Percentiles rank a stretch among this genome's conserved stretches.
Conservation (phyloP, 2,797 vertebrate genomes). For the Sphenopsis melanotis region DNA sequence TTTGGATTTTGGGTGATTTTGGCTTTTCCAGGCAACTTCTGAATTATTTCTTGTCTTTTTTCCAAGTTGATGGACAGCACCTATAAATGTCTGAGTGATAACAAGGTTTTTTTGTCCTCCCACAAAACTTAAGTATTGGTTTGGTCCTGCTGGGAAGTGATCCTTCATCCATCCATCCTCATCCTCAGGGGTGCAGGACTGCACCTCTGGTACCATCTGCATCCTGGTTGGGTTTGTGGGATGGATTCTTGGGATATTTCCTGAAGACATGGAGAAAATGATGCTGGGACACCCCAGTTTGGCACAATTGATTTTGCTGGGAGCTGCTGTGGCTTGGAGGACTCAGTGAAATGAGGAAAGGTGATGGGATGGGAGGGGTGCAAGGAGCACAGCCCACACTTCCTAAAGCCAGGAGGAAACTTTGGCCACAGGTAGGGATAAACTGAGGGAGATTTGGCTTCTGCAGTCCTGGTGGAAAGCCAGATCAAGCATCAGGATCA, state of each 20-base stretch:
- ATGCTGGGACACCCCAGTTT: neutral
- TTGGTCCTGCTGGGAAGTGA: neutral
- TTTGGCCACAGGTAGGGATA: neutral
- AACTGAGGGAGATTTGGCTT: neutral
- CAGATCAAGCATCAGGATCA: rapidly evolving
- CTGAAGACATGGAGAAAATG: rapidly evolving
- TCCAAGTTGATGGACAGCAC: neutral
- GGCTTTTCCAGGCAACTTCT: neutral
- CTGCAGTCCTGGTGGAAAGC: neutral
- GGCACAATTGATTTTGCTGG: neutral
- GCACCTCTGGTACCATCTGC: rapidly evolving
- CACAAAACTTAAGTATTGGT: neutral
- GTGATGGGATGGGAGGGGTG: neutral
- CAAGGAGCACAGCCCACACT: rapidly evolving
- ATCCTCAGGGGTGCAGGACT: neutral
- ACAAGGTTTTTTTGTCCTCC: neutral
- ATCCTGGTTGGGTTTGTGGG: rapidly evolving
- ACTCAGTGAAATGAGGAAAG: too few species aligned
- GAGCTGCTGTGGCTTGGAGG: neutral
- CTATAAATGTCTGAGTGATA: rapidly evolving
- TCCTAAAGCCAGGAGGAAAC: neutral
- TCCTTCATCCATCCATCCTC: neutral
- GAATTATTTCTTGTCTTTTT: neutral
- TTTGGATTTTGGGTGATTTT: neutral
- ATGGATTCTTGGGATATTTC: neutral